phyloP scores from a whole-genome alignment of 1,140 invertebrate genomes.

The Zelostemma sp. region DNA sequence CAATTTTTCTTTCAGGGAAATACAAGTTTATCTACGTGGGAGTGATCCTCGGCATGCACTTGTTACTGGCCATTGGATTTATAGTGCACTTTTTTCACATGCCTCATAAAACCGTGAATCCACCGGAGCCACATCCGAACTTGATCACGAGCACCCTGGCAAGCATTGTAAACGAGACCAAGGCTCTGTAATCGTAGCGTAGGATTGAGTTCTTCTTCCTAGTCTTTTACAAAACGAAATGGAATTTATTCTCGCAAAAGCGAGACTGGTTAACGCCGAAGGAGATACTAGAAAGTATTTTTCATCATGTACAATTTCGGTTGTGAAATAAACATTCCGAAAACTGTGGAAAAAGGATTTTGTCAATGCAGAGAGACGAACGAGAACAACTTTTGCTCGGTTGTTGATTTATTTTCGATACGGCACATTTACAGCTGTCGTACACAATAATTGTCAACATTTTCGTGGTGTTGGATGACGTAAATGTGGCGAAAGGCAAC shows the following conservation, averaged over 20 bases:
- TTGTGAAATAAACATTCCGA: conserved; percentile 1
- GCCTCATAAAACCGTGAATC: conserved; percentile 33
- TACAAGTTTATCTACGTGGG: conserved; percentile 78
- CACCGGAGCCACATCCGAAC: background rate
- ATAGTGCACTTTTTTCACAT: conserved; percentile 82
- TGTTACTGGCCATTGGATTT: conserved; percentile 86
- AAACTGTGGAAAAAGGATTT: background rate
- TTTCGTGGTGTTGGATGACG: background rate
- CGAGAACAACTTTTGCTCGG: background rate
- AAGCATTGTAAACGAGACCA: too few relatives aligned
- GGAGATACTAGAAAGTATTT: background rate
- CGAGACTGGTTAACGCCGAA: too few relatives aligned
- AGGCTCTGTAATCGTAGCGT: background rate
- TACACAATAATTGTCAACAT: background rate
- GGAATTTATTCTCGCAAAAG: background rate
- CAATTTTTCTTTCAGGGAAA: conserved; percentile 62
- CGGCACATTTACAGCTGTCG: conserved; percentile 2
- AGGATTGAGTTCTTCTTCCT: background rate
- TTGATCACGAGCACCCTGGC: background rate
- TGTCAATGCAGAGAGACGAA: background rate
- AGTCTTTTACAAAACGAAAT: background rate
- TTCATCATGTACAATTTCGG: background rate
- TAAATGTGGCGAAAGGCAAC: conserved; percentile 6
- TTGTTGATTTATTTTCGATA: conserved; percentile 1
- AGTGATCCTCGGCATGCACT: conserved; percentile 81